phyloP scores from a whole-genome alignment of 1,140 invertebrate genomes.

The Riptortus pedestris region DNA sequence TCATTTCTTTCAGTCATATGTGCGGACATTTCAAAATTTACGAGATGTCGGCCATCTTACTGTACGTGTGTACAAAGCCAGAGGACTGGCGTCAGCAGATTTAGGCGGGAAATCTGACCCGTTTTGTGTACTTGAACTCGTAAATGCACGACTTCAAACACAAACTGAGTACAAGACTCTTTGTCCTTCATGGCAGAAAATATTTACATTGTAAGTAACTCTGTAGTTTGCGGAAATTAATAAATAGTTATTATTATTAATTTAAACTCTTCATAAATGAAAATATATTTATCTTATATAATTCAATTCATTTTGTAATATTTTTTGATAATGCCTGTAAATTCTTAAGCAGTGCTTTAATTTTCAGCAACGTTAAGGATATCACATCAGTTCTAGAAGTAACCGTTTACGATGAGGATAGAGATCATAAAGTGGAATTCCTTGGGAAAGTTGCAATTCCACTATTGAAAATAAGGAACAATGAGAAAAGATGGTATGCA shows the following conservation, averaged over 20 bases:
- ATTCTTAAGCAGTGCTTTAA: constrained; percentile 25
- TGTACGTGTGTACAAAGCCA: constrained; percentile 81
- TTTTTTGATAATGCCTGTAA: too few relatives aligned
- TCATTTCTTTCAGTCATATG: constrained; percentile 45
- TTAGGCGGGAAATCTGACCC: constrained; percentile 91
- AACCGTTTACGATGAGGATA: constrained; percentile 97
- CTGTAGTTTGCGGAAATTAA: too few relatives aligned
- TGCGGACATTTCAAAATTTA: constrained; percentile 60
- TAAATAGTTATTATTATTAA: too few relatives aligned
- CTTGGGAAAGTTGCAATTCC: constrained; percentile 88
- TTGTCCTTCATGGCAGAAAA: constrained; percentile 94
- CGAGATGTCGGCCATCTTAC: constrained; percentile 79
- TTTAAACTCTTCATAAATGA: too few relatives aligned
- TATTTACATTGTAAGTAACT: constrained; percentile 87
- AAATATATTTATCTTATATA: too few relatives aligned
- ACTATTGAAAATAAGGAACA: constrained; percentile 73
- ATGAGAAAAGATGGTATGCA: constrained; percentile 89
- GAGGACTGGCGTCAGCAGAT: constrained; percentile 80
- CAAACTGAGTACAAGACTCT: constrained; percentile 98
- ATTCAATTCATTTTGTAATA: too few relatives aligned
- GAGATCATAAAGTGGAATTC: constrained; percentile 96
- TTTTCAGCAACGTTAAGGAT: constrained; percentile 84
- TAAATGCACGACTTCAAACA: constrained; percentile 88
- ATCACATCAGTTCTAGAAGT: constrained; percentile 91
- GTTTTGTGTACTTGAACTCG: constrained; percentile 92